These are phyloP conservation scores for Echeneis naucrates DNA, from an alignment of 2,797 vertebrate genomes.

Conservation along the genomic window DNA sequence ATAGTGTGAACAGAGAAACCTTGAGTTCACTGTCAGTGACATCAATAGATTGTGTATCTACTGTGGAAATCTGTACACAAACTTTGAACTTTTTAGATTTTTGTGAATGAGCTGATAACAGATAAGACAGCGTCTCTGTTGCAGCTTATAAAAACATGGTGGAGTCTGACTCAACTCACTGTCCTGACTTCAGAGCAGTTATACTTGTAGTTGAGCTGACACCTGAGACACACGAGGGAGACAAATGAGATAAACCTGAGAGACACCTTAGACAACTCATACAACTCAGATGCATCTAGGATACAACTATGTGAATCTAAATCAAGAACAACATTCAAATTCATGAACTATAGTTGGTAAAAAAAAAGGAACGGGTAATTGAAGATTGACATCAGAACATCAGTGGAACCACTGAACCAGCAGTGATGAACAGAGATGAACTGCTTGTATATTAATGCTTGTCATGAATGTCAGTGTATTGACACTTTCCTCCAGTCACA, in stretches of 20 bases:
- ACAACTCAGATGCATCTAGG: background rate
- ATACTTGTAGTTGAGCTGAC: too few relatives aligned
- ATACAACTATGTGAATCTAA: background rate
- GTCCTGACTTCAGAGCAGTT: too few relatives aligned
- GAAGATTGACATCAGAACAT: background rate
- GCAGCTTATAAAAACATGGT: background rate
- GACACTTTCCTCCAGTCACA: background rate
- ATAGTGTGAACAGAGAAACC: too few relatives aligned
- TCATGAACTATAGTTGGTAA: background rate
- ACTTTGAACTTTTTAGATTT: constrained; percentile 51
- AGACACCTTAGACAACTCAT: too few relatives aligned
- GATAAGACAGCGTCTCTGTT: background rate
- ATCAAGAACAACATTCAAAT: too few relatives aligned
- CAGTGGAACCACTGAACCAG: background rate
- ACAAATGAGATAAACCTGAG: background rate
- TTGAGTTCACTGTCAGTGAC: background rate
- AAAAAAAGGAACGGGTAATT: background rate
- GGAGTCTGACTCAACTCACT: background rate
- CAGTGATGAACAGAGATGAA: too few relatives aligned
- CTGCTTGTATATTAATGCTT: background rate
- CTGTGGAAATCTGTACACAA: constrained; percentile 44
- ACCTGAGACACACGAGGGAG: background rate
- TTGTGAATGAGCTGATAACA: constrained; percentile 51
- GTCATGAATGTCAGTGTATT: too few relatives aligned
- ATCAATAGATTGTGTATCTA: constrained; percentile 6